Conservation (phyloP, 2,888 invertebrate genomes). For the Blera fallax region DNA sequence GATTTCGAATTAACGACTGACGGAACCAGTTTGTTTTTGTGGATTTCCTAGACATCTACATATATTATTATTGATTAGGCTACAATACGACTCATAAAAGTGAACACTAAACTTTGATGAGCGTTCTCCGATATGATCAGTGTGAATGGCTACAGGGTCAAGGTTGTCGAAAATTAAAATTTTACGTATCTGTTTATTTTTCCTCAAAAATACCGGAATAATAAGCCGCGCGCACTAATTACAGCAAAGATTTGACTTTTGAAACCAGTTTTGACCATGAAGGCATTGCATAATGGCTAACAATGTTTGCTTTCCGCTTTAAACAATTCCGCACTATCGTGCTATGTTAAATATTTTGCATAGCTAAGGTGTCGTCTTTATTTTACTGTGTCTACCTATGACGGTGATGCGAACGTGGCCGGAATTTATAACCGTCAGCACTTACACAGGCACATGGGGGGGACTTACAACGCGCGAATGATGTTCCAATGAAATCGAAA, state of each 20-base stretch:
- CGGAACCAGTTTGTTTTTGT: background rate
- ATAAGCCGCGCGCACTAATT: background rate
- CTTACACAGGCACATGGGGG: background rate
- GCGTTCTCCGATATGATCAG: too few species aligned
- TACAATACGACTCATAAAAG: background rate
- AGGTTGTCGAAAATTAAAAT: background rate
- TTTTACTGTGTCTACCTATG: slow-evolving; percentile 8
- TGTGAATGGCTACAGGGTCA: background rate
- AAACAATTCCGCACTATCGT: slow-evolving; percentile 46
- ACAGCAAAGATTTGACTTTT: background rate
- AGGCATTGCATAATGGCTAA: slow-evolving; percentile 18
- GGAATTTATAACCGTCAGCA: slow-evolving; percentile 5
- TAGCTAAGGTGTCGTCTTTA: slow-evolving; percentile 24
- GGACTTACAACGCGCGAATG: background rate
- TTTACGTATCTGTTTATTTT: background rate
- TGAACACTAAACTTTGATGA: background rate
- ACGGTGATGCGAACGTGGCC: slow-evolving; percentile 21
- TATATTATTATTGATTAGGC: too few species aligned
- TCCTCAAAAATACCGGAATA: background rate
- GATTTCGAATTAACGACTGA: background rate
- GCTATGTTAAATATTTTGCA: slow-evolving; percentile 50
- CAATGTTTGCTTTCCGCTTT: slow-evolving; percentile 41
- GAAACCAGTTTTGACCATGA: slow-evolving; percentile 31
- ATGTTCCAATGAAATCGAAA: slow-evolving; percentile 35
- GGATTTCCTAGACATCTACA: too few species aligned